These are phyloP conservation scores for Catalaphyllia jardinei DNA, from an alignment of 64 coral and sea anemone genomes.

Conservation along the genomic window DNA sequence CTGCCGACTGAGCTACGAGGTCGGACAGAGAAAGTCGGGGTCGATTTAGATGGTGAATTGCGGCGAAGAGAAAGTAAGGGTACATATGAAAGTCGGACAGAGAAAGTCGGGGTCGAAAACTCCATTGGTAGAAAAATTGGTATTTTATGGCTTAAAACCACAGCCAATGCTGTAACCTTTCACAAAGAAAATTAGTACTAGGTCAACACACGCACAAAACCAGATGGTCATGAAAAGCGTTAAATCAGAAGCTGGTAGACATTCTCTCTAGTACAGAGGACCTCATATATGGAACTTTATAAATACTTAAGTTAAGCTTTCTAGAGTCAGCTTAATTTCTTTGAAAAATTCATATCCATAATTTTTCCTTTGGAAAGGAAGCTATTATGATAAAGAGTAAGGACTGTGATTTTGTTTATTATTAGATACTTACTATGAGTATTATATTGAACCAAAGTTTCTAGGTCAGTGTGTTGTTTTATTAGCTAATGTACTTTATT, in stretches of 20 bases:
- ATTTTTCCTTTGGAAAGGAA: background rate
- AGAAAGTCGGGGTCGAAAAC: no score
- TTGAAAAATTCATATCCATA: background rate
- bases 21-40: no score
- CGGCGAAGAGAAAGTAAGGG: no score
- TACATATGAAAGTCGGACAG: no score
- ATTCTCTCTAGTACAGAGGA: background rate
- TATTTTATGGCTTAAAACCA: background rate
- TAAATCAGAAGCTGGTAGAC: conserved; percentile 8
- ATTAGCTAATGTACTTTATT: background rate
- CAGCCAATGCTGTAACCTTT: background rate
- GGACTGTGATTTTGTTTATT: background rate
- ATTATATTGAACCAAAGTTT: background rate
- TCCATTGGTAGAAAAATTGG: no score
- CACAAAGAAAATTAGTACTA: conserved; percentile 2
- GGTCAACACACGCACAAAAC: background rate
- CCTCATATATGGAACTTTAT: no score
- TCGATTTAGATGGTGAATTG: no score
- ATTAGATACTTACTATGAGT: conserved; percentile 7
- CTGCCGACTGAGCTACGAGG: no score
- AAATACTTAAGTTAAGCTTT: background rate
- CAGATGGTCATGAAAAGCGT: background rate
- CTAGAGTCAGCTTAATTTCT: background rate
- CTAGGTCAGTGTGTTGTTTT: background rate
- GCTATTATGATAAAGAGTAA: conserved; percentile 12